Evolutionary conservation across 2,888 invertebrate species (phyloP).

Genomic region (Phalangium opilio): DNA sequence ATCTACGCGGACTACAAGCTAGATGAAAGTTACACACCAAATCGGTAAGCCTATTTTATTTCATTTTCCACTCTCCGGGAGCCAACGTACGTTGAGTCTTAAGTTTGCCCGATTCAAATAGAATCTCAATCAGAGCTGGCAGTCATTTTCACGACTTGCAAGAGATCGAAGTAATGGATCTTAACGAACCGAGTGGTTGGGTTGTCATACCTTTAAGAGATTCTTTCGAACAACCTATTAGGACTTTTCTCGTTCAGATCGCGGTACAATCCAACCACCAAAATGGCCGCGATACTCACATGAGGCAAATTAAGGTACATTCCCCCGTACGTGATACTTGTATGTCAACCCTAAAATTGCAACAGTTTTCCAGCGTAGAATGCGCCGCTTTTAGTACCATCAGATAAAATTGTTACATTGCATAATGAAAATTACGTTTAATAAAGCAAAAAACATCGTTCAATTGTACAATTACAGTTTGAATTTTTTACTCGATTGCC

Average conservation of each 20-base stretch:
- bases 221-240: constrained; percentile 63
- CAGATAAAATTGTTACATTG: constrained; percentile 5
- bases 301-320: constrained; percentile 90
- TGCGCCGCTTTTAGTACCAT: constrained; percentile 13
- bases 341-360: constrained; percentile 30
- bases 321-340: constrained; percentile 47
- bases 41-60: constrained; percentile 37
- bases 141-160: constrained; percentile 93
- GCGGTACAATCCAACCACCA: constrained; percentile 96
- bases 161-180: constrained; percentile 83
- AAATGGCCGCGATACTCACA: constrained; percentile 95
- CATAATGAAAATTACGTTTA: too few species aligned
- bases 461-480: too few species aligned
- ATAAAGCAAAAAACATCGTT: too few species aligned
- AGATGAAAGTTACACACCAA: constrained; percentile 98
- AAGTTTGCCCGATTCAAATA: constrained; percentile 27
- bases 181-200: constrained; percentile 94
- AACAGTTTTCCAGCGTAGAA: constrained; percentile 13
- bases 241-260: constrained; percentile 92
- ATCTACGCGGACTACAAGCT: constrained; percentile 95
- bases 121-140: constrained; percentile 80
- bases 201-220: constrained; percentile 82
- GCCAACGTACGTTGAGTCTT: too few species aligned
- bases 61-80: neutral
- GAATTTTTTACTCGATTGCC: too few species aligned